Conservation (phyloP, 2,888 invertebrate genomes). For the Ophioninae sp. region DNA sequence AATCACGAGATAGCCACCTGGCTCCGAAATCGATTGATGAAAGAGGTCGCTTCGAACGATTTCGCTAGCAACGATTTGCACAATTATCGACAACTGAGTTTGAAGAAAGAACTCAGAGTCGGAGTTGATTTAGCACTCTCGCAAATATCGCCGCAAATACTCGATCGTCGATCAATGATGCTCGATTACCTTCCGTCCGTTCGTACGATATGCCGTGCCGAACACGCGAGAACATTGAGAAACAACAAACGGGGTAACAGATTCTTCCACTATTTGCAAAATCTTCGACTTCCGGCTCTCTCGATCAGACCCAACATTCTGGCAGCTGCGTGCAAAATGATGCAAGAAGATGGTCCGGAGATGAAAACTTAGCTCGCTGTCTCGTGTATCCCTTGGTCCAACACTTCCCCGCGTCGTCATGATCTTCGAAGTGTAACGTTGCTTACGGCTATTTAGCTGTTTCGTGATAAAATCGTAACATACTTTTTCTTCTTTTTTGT, state of each 20-base stretch:
- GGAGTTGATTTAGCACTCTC: conserved; percentile 80
- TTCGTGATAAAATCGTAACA: conserved; percentile 41
- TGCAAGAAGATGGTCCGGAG: conserved; percentile 68
- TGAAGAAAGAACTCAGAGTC: conserved; percentile 68
- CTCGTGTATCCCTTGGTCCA: neutral
- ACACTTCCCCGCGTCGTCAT: neutral
- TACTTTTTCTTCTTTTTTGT: conserved; percentile 13
- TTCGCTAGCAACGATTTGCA: conserved; percentile 36
- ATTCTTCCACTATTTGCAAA: conserved; percentile 90
- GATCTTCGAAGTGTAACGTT: conserved; percentile 19
- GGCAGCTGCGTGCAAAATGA: conserved; percentile 74
- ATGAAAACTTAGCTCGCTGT: neutral
- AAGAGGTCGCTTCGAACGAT: conserved; percentile 55
- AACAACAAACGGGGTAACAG: conserved; percentile 87
- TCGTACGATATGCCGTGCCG: conserved; percentile 87
- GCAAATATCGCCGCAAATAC: conserved; percentile 81
- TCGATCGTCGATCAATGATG: conserved; percentile 83
- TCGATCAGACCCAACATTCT: conserved; percentile 71
- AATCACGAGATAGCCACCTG: conserved; percentile 77
- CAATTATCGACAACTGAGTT: conserved; percentile 53
- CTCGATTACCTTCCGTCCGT: conserved; percentile 88
- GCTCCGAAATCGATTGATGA: conserved; percentile 68
- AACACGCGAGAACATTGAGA: conserved; percentile 83
- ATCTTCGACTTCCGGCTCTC: conserved; percentile 78
- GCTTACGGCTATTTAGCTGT: conserved; percentile 17